These are phyloP conservation scores for Serilophus lunatus DNA, from an alignment of 2,113 vertebrate genomes.

Conservation along the genomic window DNA sequence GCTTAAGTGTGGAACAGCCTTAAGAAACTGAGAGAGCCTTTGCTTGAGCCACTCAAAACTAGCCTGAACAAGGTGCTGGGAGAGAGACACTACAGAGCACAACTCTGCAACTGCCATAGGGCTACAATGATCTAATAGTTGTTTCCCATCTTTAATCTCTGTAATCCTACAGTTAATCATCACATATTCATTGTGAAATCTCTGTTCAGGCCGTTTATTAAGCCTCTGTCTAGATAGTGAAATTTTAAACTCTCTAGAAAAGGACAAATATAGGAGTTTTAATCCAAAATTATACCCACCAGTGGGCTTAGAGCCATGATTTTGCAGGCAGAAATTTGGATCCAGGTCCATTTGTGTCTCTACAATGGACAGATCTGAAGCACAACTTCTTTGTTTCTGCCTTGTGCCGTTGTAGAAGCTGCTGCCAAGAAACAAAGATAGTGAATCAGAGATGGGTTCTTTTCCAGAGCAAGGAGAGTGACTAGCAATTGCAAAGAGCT, in stretches of 20 bases:
- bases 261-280: background rate
- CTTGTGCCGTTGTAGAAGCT: background rate
- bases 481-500: background rate
- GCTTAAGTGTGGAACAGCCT: background rate
- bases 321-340: background rate
- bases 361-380: background rate
- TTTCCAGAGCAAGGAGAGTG: background rate
- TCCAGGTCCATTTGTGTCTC: background rate
- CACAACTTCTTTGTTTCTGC: background rate
- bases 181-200: slow-evolving; percentile 45
- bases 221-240: background rate
- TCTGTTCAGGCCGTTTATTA: slow-evolving; percentile 36
- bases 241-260: background rate
- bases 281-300: background rate
- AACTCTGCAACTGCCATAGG: slow-evolving; percentile 32
- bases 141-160: slow-evolving; percentile 52
- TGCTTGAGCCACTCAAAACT: slow-evolving; percentile 37
- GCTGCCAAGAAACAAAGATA: background rate
- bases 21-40: slow-evolving; percentile 9
- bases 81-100: background rate
- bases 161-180: slow-evolving; percentile 56
- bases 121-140: slow-evolving; percentile 45
- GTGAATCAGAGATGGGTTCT: background rate
- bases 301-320: background rate
- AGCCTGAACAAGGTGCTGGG: slow-evolving; percentile 55